Conservation (phyloP, 1,140 invertebrate species). For the Tribolium madens region DNA sequence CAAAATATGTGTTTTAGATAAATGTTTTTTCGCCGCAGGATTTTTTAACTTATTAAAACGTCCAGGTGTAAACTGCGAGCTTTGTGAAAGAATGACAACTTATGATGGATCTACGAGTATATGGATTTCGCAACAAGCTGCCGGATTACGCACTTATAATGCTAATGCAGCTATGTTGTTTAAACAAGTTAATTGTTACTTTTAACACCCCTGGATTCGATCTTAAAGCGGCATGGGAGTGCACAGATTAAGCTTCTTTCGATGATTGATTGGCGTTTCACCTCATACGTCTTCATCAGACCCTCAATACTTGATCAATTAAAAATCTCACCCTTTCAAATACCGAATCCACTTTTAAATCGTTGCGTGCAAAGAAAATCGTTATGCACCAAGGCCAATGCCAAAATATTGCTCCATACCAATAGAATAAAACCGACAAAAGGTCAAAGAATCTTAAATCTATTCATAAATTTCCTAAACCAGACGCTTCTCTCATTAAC, state of each 20-base stretch:
- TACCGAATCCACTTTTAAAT: too few relatives aligned
- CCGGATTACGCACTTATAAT: slow-evolving; percentile 55
- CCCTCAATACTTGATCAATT: slow-evolving; percentile 35
- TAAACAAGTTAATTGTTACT: slow-evolving; percentile 60
- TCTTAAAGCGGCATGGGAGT: slow-evolving; percentile 41
- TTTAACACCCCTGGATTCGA: slow-evolving; percentile 42
- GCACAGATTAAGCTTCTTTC: slow-evolving; percentile 41
- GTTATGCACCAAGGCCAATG: neutral
- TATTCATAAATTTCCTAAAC: neutral
- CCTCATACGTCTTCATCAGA: slow-evolving; percentile 42
- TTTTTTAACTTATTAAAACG: slow-evolving; percentile 55
- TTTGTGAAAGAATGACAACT: slow-evolving; percentile 52
- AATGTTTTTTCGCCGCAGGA: slow-evolving; percentile 58
- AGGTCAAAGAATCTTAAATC: neutral
- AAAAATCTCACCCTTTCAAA: slow-evolving; percentile 28
- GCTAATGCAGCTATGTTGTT: slow-evolving; percentile 60
- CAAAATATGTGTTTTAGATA: slow-evolving; percentile 58
- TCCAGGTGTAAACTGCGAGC: slow-evolving; percentile 56
- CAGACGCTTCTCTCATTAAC: neutral
- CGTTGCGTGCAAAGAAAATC: slow-evolving; percentile 11
- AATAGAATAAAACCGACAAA: too few relatives aligned
- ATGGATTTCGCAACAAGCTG: slow-evolving; percentile 41
- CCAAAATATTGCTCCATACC: neutral
- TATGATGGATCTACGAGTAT: slow-evolving; percentile 58
- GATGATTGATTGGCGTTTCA: slow-evolving; percentile 44